A percentile compares a stretch with the other conserved stretches of the same genome.
Conservation (phyloP, 1,140 invertebrate species). For the Agraylea sexmaculata region DNA sequence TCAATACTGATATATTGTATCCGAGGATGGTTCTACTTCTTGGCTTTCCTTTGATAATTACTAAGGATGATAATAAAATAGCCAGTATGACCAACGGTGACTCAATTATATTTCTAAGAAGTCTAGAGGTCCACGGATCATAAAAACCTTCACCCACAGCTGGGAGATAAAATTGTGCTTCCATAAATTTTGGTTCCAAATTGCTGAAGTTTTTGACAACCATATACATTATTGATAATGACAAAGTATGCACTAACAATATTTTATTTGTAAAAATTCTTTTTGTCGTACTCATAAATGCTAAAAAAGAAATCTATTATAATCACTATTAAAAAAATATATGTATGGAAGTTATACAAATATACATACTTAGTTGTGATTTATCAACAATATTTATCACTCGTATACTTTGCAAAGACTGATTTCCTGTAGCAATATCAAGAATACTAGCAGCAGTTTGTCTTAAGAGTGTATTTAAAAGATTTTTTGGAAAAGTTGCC, state of each 20-base stretch:
- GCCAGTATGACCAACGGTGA: constrained; percentile 49
- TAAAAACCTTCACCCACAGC: constrained; percentile 43
- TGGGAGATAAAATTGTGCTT: constrained; percentile 46
- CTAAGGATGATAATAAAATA: constrained; percentile 46
- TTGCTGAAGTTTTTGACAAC: constrained; percentile 43
- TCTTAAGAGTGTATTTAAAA: constrained; percentile 43
- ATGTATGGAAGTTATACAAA: no score
- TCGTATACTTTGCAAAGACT: constrained; percentile 9
- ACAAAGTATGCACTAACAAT: constrained; percentile 44
- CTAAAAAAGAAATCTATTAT: constrained; percentile 20
- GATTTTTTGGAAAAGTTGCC: constrained; percentile 44
- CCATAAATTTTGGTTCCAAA: constrained; percentile 45
- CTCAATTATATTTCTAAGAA: constrained; percentile 42
- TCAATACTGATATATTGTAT: constrained; percentile 44
- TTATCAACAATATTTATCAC: constrained; percentile 25
- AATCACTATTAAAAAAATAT: no score
- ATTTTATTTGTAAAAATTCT: constrained; percentile 48
- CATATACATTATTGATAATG: constrained; percentile 43
- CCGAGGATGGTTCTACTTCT: constrained; percentile 37
- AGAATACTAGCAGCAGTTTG: constrained; percentile 42
- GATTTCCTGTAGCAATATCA: constrained; percentile 16
- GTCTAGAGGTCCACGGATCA: constrained; percentile 41
- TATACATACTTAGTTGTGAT: constrained; percentile 3
- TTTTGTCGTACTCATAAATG: constrained; percentile 42
- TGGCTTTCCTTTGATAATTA: constrained; percentile 48